Evolutionary conservation across 2,888 invertebrate species (phyloP), one percentile per base, ranked within the genome.

Genomic region (Diarsia rubi): DNA sequence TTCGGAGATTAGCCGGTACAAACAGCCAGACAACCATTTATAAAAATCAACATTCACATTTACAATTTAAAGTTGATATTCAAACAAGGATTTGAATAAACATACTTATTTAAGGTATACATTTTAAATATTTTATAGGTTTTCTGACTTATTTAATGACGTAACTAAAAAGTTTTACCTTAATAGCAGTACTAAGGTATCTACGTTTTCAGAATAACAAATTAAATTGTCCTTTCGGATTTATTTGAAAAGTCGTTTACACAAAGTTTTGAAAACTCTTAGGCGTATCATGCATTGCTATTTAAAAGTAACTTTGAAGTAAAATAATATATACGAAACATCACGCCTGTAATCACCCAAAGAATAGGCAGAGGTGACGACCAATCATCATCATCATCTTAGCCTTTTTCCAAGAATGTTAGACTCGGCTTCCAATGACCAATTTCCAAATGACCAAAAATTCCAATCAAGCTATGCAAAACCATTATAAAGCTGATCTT

Each of bases 201-300:
- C 78, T 31, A 59, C 78, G 31, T 78, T 21, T 31, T 24, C 49
- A 21, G 59, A 78, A 78, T 78, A 59, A 49, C 6, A 31, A 75
- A 69, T 75, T 69, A 59, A 78, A 69, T 78, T 9, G 24, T 69
- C 31, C 19, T 24, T 31, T 59, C 16, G 16, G 31, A 59, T 44
- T 75, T 21, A 24, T 69, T 31, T 16, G 49, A 14, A 59, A 59
- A 69, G 42, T 4, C 42, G 24, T 69, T 44, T 59, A 44, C 12
- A 8, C 24, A 1, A 78, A 78, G 78, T 78, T 75, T 44, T 16
- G 31, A 16, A 49, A 59, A 31, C 77, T 57, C 4, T 67, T 27
- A 14, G n/a, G 14, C 14, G 21, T 42, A 62, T 62, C 3, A n/a
- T 21, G 5, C 6, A 54, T 24, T 5, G 24, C 14, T 54, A 49